phyloP scores from a whole-genome alignment of 2,888 invertebrate genomes.

The Linnaemya vulpina region DNA sequence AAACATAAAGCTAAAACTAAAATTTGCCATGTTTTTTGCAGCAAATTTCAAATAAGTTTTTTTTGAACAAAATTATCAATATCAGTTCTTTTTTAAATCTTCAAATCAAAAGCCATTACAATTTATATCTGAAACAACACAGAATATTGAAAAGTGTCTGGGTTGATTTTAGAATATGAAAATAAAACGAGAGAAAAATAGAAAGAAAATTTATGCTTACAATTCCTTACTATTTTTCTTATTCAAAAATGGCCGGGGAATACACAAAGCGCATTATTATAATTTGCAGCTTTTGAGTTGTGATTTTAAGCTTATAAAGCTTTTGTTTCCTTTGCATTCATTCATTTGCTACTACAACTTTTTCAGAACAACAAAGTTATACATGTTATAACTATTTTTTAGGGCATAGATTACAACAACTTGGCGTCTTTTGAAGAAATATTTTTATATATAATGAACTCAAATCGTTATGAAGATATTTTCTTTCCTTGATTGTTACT shows the following conservation, averaged over 20 bases:
- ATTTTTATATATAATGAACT: conserved; percentile 58
- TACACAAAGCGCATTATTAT: conserved; percentile 41
- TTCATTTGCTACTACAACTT: conserved; percentile 41
- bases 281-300: conserved; percentile 38
- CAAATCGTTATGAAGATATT: conserved; percentile 49
- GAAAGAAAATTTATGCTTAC: conserved; percentile 4
- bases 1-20: conserved; percentile 71
- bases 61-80: conserved; percentile 65
- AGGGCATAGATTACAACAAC: conserved; percentile 58
- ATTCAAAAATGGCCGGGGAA: background rate
- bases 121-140: conserved; percentile 15
- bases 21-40: conserved; percentile 51
- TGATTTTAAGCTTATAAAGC: conserved; percentile 67
- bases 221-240: conserved; percentile 25
- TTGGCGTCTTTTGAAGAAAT: conserved; percentile 67
- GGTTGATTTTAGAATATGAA: conserved; percentile 47
- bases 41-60: conserved; percentile 48
- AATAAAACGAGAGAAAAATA: conserved; percentile 41
- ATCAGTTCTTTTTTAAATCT: conserved; percentile 67
- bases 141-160: background rate
- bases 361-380: conserved; percentile 25
- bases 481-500: conserved; percentile 47
- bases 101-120: conserved; percentile 53
- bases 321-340: conserved; percentile 51
- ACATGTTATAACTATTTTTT: conserved; percentile 49